These are phyloP conservation scores for Pituophis catenifer DNA, from an alignment of 2,113 vertebrate species.

Conservation along the genomic window DNA sequence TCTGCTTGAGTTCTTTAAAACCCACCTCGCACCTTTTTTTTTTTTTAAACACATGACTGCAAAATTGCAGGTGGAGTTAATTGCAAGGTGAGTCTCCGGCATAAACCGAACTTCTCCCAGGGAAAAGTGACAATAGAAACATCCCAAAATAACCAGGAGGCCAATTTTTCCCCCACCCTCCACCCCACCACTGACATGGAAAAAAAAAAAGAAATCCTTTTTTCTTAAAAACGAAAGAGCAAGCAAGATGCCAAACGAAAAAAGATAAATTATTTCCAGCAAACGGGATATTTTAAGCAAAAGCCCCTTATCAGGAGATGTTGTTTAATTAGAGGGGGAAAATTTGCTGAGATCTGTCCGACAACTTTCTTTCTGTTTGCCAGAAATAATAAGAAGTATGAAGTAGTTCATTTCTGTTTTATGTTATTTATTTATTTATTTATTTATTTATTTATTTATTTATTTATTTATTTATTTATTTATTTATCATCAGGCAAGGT, in stretches of 20 bases:
- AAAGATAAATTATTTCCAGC: neutral
- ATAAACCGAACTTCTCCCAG: neutral
- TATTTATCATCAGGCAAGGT: too few species aligned
- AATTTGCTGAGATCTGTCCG: too few species aligned
- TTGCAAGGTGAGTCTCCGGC: neutral
- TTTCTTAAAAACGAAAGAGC: neutral
- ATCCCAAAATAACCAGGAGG: neutral
- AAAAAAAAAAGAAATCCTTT: too few species aligned
- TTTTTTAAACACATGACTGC: neutral
- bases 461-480: too few species aligned
- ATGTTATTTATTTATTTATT: too few species aligned
- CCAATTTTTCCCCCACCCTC: neutral
- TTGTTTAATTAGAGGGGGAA: neutral
- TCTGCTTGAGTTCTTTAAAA: neutral
- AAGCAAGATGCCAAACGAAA: neutral
- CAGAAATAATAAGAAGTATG: too few species aligned
- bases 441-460: too few species aligned
- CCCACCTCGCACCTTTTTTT: neutral
- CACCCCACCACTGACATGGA: too few species aligned
- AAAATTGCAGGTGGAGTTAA: constrained; percentile 6
- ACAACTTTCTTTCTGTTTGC: neutral
- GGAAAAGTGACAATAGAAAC: neutral
- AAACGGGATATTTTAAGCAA: neutral
- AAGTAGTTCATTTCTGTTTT: too few species aligned
- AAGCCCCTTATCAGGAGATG: neutral